Base-by-base conservation (phyloP, 2,888 invertebrate species). In the Amiota communis region DNA sequence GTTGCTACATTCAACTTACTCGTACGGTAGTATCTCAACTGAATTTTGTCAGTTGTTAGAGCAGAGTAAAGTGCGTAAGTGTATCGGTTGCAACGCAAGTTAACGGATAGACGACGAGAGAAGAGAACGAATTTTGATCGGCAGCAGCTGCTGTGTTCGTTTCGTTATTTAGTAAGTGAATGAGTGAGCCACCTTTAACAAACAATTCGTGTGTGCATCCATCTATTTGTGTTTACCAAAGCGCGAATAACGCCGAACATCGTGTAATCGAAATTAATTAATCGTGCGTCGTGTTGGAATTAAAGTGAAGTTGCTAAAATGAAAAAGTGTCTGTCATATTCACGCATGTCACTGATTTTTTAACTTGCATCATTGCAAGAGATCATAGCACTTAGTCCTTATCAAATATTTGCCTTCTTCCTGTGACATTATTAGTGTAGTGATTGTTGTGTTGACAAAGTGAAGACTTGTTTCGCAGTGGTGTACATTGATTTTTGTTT, bases 401-500 rank as follows among this genome's bases (percentile, higher is more conserved):
- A 36, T 6, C 36, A 36, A 36, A 36, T 36, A 36, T 36, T 36
- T 36, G 36, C 6, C 36, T 6, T 36, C 36, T 36, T 68, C 36
- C 36, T 68, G 36, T 46, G 36, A 53, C 80, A 83, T 85, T 84
- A 83, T 83, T 83, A 81, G 78, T 78, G 75, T 61, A 76, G 80
- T 85, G 83, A 85, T 83, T 83, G 83, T 76, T 85, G 36, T 36
- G 79, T 83, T 84, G 84, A 85, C 84, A 84, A 85, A 82, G 85
- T 84, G 85, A n/a, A n/a, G n/a, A 9, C 63, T 2, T 13, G 8
- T 1, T 10, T 23, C 63, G 46, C 13, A 3, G 46, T 36, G 9
- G 9, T 36, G 61, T 61, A 12, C 61, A 36, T 56, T 49, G 65
- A 15, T 61, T 13, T 53, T 70, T 13, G 61, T 48, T 48, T n/a